Evolutionary conservation across 2,888 invertebrate species (phyloP), one percentile per base, ranked within the genome.

Genomic region (Perizoma affinitatum): DNA sequence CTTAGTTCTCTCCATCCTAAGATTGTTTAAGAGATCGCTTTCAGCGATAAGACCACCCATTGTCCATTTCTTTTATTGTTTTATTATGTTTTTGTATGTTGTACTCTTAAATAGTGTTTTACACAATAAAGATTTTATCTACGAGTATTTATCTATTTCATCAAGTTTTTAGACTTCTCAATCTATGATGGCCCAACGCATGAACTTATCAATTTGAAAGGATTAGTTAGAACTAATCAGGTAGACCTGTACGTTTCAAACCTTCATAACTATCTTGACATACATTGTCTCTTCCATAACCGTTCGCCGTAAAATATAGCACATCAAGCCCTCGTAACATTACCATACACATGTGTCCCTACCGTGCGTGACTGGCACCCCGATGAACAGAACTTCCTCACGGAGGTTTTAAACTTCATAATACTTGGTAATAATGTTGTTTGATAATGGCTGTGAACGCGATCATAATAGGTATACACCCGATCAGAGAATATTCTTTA

Each of bases 341-440:
- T 41, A 54, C 44, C 54, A 61, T 56, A 48, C 40, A 51, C 33
- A 48, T 36, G 33, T 46, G 60, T 38, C 44, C 38, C 10, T 47
- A 46, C n/a, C 40, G 44, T 53, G 61, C 61, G 56, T 61, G 56
- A 61, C 60, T 38, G 11, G 55, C 52, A 58, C 46, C 0, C 40
- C 38, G 9, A 36, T 47, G 10, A 55, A 36, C 42, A 33, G 8
- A 5, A 46, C 54, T 59, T 61, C 61, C 61, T 61, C 10, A 36
- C 46, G 41, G 33, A 43, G n/a, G 43, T 33, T 35, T 53, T 44
- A 44, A 35, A 47, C 55, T 40, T 52, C 56, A 44, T 61, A 56
- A 61, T 56, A 52, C 48, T 54, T 33, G 43, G 52, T 52, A 58
- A 58, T 47, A 52, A n/a, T 49, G 50, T 34, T 50, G 46, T 56